Conservation (phyloP, 1,140 invertebrate species). For the Philopotamus ludificatus region DNA sequence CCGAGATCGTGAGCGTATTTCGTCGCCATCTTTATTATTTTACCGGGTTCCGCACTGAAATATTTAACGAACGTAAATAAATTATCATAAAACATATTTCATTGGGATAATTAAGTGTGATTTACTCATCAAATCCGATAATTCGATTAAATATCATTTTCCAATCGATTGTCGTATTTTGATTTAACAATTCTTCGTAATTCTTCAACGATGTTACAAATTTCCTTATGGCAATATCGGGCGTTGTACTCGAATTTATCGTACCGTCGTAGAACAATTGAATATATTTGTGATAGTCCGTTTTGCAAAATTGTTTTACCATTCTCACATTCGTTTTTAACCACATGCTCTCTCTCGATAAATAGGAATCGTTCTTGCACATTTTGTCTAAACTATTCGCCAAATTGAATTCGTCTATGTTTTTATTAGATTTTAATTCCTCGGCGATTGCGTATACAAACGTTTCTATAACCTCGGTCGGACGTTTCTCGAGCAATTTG, state of each 20-base stretch:
- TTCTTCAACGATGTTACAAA: conserved; percentile 15
- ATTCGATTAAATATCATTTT: too few relatives aligned
- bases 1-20: conserved; percentile 47
- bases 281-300: conserved; percentile 32
- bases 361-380: conserved; percentile 27
- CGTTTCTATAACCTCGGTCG: conserved; percentile 47
- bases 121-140: too few relatives aligned
- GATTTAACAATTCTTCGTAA: neutral
- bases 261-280: neutral
- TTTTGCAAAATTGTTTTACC: conserved; percentile 30
- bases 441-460: conserved; percentile 50
- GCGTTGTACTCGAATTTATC: neutral
- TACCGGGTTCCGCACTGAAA: conserved; percentile 28
- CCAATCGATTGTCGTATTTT: neutral
- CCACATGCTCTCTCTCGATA: conserved; percentile 16
- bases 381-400: conserved; percentile 23
- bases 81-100: conserved; percentile 6
- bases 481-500: conserved; percentile 47
- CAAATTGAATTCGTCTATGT: conserved; percentile 27
- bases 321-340: conserved; percentile 21
- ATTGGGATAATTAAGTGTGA: too few relatives aligned
- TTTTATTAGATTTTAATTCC: conserved; percentile 37
- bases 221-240: conserved; percentile 1
- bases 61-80: neutral
- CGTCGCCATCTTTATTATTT: conserved; percentile 18